Evolutionary conservation across 2,797 vertebrate genomes (phyloP), one percentile per base, ranked within the genome.

Genomic region (Petrocephalus sullivani): DNA sequence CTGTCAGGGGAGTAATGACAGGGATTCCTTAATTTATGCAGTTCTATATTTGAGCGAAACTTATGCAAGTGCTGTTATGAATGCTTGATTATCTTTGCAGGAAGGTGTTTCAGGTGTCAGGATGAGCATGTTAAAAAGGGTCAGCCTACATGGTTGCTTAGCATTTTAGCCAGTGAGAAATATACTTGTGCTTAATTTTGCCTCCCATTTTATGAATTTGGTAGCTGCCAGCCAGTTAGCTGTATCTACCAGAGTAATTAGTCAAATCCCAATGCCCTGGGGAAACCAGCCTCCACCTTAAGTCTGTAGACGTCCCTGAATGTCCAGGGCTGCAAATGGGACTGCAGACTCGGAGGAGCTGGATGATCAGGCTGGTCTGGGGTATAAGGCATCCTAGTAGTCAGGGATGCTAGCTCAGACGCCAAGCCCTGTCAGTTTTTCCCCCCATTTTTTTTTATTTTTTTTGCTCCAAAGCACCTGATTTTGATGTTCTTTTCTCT

Each of bases 401-500:
- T 89, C 87, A 90, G 88, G 54, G 89, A 54, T 92, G 90, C 7
- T 84, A 89, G 86, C 85, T 88, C 61, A 84, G 82, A 23, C 87
- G 90, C 89, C 83, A 90, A 90, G 58, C 85, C 87, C 60, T 46
- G 75, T 87, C 41, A 90, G 81, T 89, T 78, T 86, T 71, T 64
- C 81, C 60, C 85, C 23, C 90, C 83, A 88, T 67, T 78, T 46
- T 67, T 78, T 46, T 89, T 87, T 9, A 46, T 89, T 60, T 87
- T 41, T 85, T 87, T 81, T 81, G 78, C 64, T 67, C 46, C 83
- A 60, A 89, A 89, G 64, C 87, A 85, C 84, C 90, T 89, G 85
- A 87, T 87, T 89, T 88, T 51, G 41, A 88, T 86, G 89, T 90
- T 91, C 90, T 89, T 78, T 91, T 89, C 87, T 87, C 88, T 88